Conservation (phyloP, 2,797 vertebrate species). For the Silurus lanzhouensis region DNA sequence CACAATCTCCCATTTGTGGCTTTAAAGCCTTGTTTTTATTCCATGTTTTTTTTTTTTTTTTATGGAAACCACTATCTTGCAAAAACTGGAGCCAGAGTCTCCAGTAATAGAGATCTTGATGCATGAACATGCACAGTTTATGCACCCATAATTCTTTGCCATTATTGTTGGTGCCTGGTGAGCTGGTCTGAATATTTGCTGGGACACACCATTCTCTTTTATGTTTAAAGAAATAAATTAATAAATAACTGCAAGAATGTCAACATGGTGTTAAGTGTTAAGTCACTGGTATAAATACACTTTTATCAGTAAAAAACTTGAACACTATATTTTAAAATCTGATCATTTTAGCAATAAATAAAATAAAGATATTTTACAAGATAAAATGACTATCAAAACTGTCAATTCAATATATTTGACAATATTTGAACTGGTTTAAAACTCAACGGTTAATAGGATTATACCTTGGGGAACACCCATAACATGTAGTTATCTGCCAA, state of each 20-base stretch:
- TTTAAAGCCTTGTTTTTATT: too few species aligned
- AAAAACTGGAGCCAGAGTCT: too few species aligned
- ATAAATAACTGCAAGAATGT: too few species aligned
- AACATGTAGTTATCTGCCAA: too few species aligned
- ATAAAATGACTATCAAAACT: neutral
- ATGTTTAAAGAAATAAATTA: too few species aligned
- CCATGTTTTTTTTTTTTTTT: too few species aligned
- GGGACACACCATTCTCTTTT: too few species aligned
- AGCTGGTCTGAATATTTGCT: neutral
- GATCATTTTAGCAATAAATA: neutral
- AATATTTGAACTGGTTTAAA: neutral
- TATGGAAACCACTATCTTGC: too few species aligned
- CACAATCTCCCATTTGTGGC: too few species aligned
- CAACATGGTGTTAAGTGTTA: neutral
- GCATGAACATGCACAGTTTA: too few species aligned
- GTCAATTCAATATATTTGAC: neutral
- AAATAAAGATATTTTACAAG: neutral
- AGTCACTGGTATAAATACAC: neutral
- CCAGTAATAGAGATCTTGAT: too few species aligned
- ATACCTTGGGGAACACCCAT: neutral
- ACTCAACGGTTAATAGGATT: neutral
- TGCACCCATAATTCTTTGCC: neutral
- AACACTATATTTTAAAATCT: neutral
- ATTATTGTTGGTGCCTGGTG: neutral
- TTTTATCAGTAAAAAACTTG: neutral